Conservation (phyloP, 2,888 invertebrate genomes). For the Platynereis dumerilii region DNA sequence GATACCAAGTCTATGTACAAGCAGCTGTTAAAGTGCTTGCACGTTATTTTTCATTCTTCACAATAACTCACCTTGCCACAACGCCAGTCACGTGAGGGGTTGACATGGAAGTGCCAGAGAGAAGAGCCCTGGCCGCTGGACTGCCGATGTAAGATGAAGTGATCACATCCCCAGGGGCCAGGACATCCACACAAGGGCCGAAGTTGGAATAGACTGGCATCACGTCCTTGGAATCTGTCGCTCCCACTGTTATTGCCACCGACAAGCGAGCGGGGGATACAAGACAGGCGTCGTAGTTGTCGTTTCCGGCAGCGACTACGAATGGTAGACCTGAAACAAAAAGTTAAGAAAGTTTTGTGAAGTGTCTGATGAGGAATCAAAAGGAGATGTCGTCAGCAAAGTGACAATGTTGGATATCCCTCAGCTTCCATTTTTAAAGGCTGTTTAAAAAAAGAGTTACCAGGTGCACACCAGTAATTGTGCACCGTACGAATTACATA, state of each 20-base stretch:
- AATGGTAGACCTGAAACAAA: constrained; percentile 11
- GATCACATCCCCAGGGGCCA: constrained; percentile 28
- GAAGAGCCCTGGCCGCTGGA: neutral
- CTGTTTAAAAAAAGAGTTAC: too few relatives aligned
- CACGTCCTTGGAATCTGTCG: constrained; percentile 11
- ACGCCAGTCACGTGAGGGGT: constrained; percentile 30
- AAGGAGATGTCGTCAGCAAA: too few relatives aligned
- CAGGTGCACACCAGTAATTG: too few relatives aligned
- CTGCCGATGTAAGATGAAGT: constrained; percentile 15
- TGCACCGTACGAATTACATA: too few relatives aligned
- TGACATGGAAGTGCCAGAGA: constrained; percentile 31
- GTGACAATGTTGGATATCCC: too few relatives aligned
- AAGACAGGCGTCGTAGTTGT: constrained; percentile 18
- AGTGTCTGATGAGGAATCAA: too few relatives aligned
- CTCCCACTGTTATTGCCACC: constrained; percentile 24
- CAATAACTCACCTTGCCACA: constrained; percentile 18
- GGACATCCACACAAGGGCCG: constrained; percentile 31
- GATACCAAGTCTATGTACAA: too few relatives aligned
- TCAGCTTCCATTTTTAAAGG: too few relatives aligned
- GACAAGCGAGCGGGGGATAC: constrained; percentile 13
- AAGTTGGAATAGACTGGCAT: constrained; percentile 24
- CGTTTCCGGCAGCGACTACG: constrained; percentile 20
- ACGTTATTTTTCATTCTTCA: too few relatives aligned
- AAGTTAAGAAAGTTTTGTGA: too few relatives aligned
- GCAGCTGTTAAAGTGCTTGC: too few relatives aligned